Percentiles rank a stretch among this genome's conserved stretches.
phyloP scores from a whole-genome alignment of 1,140 invertebrate species.

The Ostrea denselamellosa region DNA sequence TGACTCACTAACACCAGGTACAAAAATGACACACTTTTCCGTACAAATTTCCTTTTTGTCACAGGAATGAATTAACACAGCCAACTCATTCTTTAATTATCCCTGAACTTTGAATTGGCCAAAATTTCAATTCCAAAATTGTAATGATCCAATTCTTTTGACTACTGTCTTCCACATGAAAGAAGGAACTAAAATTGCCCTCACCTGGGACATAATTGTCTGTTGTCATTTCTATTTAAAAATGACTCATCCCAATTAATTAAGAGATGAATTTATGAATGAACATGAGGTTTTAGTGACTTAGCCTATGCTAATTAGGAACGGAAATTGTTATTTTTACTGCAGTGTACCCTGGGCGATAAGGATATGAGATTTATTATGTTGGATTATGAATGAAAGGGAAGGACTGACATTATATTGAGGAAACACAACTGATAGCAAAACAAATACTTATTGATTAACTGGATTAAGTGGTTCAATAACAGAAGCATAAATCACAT shows the following conservation, averaged over 20 bases:
- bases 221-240: neutral
- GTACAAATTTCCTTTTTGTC: neutral
- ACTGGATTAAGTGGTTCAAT: neutral
- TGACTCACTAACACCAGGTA: neutral
- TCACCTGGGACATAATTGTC: neutral
- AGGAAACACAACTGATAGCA: neutral
- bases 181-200: neutral
- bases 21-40: conserved; percentile 18
- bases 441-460: neutral
- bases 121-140: neutral
- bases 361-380: conserved; percentile 17
- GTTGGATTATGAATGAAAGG: neutral
- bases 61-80: neutral
- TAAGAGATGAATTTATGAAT: conserved; percentile 5
- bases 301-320: neutral
- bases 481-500: neutral
- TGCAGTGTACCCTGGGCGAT: neutral
- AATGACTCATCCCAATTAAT: conserved; percentile 15
- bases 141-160: neutral
- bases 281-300: neutral
- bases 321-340: neutral
- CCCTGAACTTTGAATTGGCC: neutral
- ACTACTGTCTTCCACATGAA: neutral
- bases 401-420: neutral
- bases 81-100: conserved; percentile 20